phyloP scores from a whole-genome alignment of 2,888 invertebrate species.

The Dicycla oo region DNA sequence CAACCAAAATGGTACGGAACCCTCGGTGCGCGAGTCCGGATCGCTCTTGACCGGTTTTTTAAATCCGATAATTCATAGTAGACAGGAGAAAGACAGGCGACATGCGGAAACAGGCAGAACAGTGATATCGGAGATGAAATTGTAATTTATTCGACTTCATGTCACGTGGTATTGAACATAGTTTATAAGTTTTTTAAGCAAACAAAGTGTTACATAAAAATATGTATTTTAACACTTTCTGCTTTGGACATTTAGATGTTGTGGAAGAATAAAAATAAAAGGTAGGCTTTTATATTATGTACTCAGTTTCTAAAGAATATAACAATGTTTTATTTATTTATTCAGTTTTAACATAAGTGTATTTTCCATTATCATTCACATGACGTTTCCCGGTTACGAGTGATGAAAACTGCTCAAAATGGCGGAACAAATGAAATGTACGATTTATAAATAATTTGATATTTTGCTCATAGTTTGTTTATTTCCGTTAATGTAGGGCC shows the following conservation, averaged over 20 bases:
- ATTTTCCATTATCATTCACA: neutral
- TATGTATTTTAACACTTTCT: constrained; percentile 17
- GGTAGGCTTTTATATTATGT: no score
- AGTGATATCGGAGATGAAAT: constrained; percentile 31
- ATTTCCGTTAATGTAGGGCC: no score
- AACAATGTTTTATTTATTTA: neutral
- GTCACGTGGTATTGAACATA: constrained; percentile 13
- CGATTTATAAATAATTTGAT: constrained; percentile 3
- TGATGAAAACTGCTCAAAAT: constrained; percentile 10
- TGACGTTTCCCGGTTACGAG: neutral
- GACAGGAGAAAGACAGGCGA: constrained; percentile 33
- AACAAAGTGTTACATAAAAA: constrained; percentile 3
- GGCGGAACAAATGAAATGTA: constrained; percentile 15
- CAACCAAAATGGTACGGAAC: no score
- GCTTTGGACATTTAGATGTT: neutral
- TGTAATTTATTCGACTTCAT: constrained; percentile 28
- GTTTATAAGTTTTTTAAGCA: neutral
- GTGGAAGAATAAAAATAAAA: constrained; percentile 1
- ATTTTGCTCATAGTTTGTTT: neutral
- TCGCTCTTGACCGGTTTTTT: no score
- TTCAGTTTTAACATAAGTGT: neutral
- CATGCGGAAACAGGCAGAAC: constrained; percentile 20
- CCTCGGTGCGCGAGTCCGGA: no score
- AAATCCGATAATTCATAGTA: neutral
- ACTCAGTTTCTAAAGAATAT: neutral